Evolutionary conservation across 2,888 invertebrate genomes (phyloP), one percentile per base, ranked within the genome.

Genomic region (Pristionchus fissidentatus): DNA sequence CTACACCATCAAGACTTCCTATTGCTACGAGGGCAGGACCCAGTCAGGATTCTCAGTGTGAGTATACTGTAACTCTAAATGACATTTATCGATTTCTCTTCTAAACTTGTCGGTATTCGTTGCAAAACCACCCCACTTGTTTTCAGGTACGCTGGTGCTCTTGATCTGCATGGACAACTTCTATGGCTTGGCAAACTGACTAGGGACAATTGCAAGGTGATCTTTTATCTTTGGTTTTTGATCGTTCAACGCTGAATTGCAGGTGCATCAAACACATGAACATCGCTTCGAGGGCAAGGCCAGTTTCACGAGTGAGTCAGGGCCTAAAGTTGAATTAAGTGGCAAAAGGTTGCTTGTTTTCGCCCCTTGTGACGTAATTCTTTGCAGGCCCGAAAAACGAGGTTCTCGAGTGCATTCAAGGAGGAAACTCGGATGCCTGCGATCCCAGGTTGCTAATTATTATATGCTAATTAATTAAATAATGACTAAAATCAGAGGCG

Each of bases 161-260:
- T 77, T 26, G 75, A 77, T 26, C 22, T 8, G 10, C 49, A 77
- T 26, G 75, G 75, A 29, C 75, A 77, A 22, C 46, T 77, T 22
- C 49, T 77, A 32, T 77, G 75, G 75, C 13, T 77, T 1, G 75
- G 75, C 10, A 46, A 77, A 49, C 22, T 77, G 49, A 77, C 75
- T 35, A 35, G 75, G 22, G 49, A 77, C 29, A 41, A 32, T 22
- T 77, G 75, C 75, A 77, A 41, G 49, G 75, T 77, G 22, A 26
- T 77, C 49, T 15, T 10, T 15, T 10, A 49, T 49, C 49, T 15
- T 15, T 15, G 49, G 19, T 49, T 19, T 15, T 15, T 15, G 49
- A 49, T n/a, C n/a, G n/a, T n/a, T 49, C 49, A 49, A 49, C 29
- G 7, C 29, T 32, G 32, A 7, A 35, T 77, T 10, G 46, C 46